Evolutionary conservation across 2,797 vertebrate species (phyloP).

Genomic region (Nasua narica): DNA sequence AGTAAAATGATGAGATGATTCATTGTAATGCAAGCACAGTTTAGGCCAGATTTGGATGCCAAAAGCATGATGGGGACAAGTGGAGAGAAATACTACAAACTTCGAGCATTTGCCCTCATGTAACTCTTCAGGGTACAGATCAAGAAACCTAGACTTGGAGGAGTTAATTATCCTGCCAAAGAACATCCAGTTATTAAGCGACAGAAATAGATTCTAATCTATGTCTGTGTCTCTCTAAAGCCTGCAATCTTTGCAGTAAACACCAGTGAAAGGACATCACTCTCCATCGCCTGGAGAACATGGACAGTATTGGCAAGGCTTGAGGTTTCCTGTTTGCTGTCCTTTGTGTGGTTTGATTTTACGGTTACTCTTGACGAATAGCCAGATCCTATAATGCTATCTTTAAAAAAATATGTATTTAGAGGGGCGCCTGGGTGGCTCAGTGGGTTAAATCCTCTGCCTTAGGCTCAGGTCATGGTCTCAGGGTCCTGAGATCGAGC

Average conservation of each 20-base stretch:
- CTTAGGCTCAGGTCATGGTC: too few species aligned
- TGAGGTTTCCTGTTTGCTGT: not conserved
- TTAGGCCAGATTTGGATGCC: not conserved
- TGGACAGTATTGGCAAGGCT: not conserved
- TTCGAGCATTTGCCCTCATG: not conserved
- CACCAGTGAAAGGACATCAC: not conserved
- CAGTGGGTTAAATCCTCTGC: too few species aligned
- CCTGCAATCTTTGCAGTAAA: not conserved
- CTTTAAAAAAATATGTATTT: not conserved
- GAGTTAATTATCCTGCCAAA: not conserved
- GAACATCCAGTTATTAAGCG: not conserved
- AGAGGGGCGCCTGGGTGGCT: too few species aligned
- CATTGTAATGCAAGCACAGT: not conserved
- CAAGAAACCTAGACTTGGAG: not conserved
- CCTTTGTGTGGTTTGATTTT: not conserved
- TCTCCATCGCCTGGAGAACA: not conserved
- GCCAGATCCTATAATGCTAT: not conserved
- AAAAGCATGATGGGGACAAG: not conserved
- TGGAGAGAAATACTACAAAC: not conserved
- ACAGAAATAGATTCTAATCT: not conserved
- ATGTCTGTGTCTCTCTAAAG: not conserved
- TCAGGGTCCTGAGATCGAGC: too few species aligned
- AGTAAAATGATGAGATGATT: not conserved
- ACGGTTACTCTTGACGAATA: not conserved
- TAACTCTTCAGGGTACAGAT: not conserved